phyloP scores from a whole-genome alignment of 2,797 vertebrate genomes.

The Phalloptychus januarius region DNA sequence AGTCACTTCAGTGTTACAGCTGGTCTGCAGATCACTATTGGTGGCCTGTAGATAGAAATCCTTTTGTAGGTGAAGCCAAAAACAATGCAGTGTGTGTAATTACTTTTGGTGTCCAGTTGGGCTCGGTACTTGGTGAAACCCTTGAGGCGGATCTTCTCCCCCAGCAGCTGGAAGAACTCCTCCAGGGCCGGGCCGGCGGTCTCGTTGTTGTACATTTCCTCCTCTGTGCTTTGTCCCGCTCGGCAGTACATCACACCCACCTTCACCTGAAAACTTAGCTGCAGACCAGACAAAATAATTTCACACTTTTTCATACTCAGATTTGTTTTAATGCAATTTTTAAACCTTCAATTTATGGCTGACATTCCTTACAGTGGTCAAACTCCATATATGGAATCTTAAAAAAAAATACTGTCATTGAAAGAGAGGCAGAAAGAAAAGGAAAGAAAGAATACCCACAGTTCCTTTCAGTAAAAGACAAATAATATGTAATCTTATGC shows the following conservation, averaged over 20 bases:
- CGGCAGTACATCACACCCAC: constrained; percentile 98
- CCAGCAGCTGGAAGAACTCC: constrained; percentile 95
- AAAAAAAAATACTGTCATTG: not conserved
- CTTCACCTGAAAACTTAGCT: constrained; percentile 97
- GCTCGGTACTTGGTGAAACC: constrained; percentile 97
- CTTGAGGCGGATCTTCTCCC: constrained; percentile 94
- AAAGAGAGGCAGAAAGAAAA: not conserved
- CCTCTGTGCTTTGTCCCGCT: constrained; percentile 94
- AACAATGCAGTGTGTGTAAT: constrained; percentile 1
- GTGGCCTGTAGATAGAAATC: not conserved
- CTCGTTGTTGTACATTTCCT: constrained; percentile 99
- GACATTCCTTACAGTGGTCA: not conserved
- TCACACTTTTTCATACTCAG: not conserved
- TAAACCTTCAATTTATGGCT: too few relatives aligned
- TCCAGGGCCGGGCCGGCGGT: constrained; percentile 91
- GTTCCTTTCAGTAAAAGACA: not conserved
- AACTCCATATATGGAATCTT: not conserved
- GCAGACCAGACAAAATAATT: constrained; percentile 37
- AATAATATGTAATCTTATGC: not conserved
- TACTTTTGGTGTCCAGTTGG: constrained; percentile 95
- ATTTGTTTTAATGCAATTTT: not conserved
- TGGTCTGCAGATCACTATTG: not conserved
- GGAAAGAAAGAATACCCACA: constrained; percentile 1
- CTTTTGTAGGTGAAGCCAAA: not conserved
- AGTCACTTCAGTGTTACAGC: not conserved